phyloP scores from a whole-genome alignment of 2,888 invertebrate genomes.

The Phasia obesa region DNA sequence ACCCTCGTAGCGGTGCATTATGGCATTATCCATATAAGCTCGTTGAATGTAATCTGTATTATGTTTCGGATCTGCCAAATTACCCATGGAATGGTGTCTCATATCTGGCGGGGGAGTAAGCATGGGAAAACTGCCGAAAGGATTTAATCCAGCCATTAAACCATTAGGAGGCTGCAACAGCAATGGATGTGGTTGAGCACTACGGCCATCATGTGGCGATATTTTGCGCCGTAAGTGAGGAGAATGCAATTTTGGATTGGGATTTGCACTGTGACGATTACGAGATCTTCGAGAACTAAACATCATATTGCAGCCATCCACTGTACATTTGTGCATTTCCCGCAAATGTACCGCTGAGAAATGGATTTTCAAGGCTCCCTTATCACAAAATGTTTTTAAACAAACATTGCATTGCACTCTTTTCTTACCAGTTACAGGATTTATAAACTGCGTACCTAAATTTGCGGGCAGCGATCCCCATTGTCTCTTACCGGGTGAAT shows the following conservation, averaged over 20 bases:
- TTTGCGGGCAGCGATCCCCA: conserved; percentile 92
- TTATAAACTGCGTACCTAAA: conserved; percentile 94
- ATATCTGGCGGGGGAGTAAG: conserved; percentile 85
- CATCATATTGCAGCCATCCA: conserved; percentile 99
- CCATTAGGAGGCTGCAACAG: conserved; percentile 87
- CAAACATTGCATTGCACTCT: conserved; percentile 99
- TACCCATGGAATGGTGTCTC: conserved; percentile 81
- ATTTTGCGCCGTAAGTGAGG: conserved; percentile 96
- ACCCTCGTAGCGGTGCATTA: conserved; percentile 84
- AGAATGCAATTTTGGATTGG: conserved; percentile 98
- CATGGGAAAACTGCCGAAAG: conserved; percentile 91
- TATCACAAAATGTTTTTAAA: conserved; percentile 99
- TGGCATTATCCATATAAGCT: conserved; percentile 83
- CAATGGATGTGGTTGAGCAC: conserved; percentile 92
- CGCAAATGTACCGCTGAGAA: conserved; percentile 99
- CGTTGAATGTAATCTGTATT: conserved; percentile 84
- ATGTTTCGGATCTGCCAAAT: conserved; percentile 87
- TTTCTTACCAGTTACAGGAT: conserved; percentile 96
- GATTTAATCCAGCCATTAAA: conserved; percentile 85
- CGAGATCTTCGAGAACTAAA: conserved; percentile 97
- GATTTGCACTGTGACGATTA: conserved; percentile 98
- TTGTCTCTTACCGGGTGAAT: conserved; percentile 87
- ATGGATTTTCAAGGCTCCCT: conserved; percentile 99
- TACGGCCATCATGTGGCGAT: conserved; percentile 95
- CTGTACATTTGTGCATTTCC: conserved; percentile 99